Evolutionary conservation across 1,140 invertebrate genomes (phyloP).

Genomic region (Platorchestia sp.): DNA sequence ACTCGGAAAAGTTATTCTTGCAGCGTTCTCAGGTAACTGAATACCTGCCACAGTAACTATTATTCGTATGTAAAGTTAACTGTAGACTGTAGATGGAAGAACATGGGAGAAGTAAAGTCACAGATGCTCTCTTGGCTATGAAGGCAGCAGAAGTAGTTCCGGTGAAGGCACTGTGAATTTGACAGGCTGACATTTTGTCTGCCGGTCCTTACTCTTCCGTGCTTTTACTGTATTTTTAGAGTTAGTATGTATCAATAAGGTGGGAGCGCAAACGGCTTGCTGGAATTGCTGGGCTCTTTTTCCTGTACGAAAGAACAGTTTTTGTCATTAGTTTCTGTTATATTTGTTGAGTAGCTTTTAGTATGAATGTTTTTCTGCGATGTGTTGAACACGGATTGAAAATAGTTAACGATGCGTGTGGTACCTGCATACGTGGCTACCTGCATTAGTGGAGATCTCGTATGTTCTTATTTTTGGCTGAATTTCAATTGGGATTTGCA

Average conservation of each 20-base stretch:
- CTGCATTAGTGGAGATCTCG: not conserved
- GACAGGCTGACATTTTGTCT: constrained; percentile 4
- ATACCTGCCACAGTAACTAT: not conserved
- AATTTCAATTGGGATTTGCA: not conserved
- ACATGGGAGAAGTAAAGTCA: not conserved
- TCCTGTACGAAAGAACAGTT: not conserved
- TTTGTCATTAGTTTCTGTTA: not conserved
- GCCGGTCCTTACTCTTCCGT: constrained; percentile 22
- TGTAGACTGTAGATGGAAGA: not conserved
- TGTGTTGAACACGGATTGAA: not conserved
- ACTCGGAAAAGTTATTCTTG: not conserved
- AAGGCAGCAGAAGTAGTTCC: not conserved
- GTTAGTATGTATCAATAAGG: constrained; percentile 45
- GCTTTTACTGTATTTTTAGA: constrained; percentile 32
- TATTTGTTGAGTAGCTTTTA: not conserved
- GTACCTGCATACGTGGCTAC: too few relatives aligned
- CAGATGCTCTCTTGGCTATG: not conserved
- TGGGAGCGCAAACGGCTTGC: constrained; percentile 8
- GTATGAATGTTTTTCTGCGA: not conserved
- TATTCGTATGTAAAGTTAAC: not conserved
- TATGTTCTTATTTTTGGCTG: not conserved
- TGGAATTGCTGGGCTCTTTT: constrained; percentile 14
- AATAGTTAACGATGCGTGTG: not conserved
- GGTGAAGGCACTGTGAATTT: not conserved
- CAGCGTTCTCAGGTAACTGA: not conserved